A percentile compares a stretch with the other conserved stretches of the same genome.
These are phyloP conservation scores for Parnassius smintheus DNA, from an alignment of 2,888 invertebrate genomes.

Conservation along the genomic window DNA sequence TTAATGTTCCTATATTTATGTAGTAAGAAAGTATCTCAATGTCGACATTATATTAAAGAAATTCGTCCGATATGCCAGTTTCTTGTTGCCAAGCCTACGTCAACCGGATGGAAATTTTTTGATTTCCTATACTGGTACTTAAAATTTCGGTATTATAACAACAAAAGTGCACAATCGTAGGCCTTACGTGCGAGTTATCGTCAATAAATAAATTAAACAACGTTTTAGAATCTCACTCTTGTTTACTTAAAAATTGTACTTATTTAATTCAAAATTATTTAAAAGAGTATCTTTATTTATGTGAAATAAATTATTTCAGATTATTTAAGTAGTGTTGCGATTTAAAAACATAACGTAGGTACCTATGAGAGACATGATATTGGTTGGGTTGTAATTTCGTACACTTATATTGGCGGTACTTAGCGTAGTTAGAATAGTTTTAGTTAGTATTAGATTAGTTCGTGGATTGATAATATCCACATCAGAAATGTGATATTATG, in stretches of 20 bases:
- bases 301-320: slow-evolving; percentile 37
- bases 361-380: slow-evolving; percentile 32
- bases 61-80: slow-evolving; percentile 24
- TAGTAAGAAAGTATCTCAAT: slow-evolving; percentile 42
- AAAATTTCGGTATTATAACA: too few species aligned
- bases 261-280: slow-evolving; percentile 32
- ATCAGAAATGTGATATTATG: slow-evolving; percentile 87
- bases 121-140: too few species aligned
- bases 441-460: slow-evolving; percentile 51
- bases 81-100: slow-evolving; percentile 18
- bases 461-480: slow-evolving; percentile 84
- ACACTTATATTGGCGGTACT: slow-evolving; percentile 52
- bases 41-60: slow-evolving; percentile 15
- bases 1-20: slow-evolving; percentile 67
- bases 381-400: slow-evolving; percentile 31
- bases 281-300: slow-evolving; percentile 27
- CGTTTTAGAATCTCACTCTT: slow-evolving; percentile 37
- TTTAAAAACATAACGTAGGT: slow-evolving; percentile 26
- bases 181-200: background rate
- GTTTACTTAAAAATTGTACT: slow-evolving; percentile 37
- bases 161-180: background rate
- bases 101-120: too few species aligned
- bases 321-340: slow-evolving; percentile 14
- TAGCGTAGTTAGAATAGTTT: slow-evolving; percentile 50
- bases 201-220: slow-evolving; percentile 2